These are phyloP conservation scores for Siphamia tubifer DNA, from an alignment of 2,113 vertebrate genomes.

Conservation along the genomic window DNA sequence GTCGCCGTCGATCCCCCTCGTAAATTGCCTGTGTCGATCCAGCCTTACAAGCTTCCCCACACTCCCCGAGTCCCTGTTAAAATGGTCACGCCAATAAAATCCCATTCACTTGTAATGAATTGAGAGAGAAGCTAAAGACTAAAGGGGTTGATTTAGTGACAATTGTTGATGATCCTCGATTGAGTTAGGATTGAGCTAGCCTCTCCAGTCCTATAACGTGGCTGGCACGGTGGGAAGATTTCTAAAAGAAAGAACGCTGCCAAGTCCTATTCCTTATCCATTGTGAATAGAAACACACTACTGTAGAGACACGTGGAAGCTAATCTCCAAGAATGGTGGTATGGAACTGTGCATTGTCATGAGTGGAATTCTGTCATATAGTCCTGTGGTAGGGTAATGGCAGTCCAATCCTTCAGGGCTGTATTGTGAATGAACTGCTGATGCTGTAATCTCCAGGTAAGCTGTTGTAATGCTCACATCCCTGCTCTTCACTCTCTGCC, in stretches of 20 bases:
- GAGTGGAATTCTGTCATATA: not conserved
- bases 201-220: not conserved
- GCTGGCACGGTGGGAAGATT: slow-evolving; percentile 25
- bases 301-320: not conserved
- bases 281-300: not conserved
- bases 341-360: not conserved
- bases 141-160: slow-evolving; percentile 71
- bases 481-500: slow-evolving; percentile 17
- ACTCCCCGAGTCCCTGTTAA: slow-evolving; percentile 63
- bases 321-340: not conserved
- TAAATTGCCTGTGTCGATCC: slow-evolving; percentile 63
- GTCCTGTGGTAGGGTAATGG: not conserved
- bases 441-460: slow-evolving; percentile 71
- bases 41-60: slow-evolving; percentile 55
- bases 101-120: slow-evolving; percentile 73
- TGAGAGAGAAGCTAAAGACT: slow-evolving; percentile 59
- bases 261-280: not conserved
- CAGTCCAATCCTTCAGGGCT: slow-evolving; percentile 16
- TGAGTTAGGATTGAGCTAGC: slow-evolving; percentile 63
- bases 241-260: not conserved
- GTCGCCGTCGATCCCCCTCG: slow-evolving; percentile 44
- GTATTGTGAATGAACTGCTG: slow-evolving; percentile 53
- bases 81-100: slow-evolving; percentile 70
- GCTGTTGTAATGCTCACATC: slow-evolving; percentile 33
- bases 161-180: slow-evolving; percentile 66